Conservation (phyloP, 2,888 invertebrate genomes). For the Agonum fuliginosum region DNA sequence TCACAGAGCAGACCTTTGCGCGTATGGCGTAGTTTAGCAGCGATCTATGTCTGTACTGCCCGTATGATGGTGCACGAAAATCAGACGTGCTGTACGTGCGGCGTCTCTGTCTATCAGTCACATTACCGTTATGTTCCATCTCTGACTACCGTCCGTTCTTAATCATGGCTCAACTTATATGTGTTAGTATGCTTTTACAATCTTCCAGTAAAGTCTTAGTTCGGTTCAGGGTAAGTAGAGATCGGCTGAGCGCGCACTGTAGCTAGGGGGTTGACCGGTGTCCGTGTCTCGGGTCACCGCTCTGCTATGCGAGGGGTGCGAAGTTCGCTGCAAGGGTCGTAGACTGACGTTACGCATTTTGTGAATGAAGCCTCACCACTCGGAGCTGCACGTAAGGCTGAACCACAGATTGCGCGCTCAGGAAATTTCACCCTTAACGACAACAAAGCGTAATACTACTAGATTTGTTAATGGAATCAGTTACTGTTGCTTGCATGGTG, state of each 20-base stretch:
- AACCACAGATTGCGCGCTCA: slow-evolving; percentile 47
- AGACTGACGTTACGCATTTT: slow-evolving; percentile 65
- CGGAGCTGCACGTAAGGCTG: slow-evolving; percentile 59
- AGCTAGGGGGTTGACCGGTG: slow-evolving; percentile 58
- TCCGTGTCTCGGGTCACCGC: slow-evolving; percentile 2
- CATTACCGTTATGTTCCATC: not conserved
- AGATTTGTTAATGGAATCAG: slow-evolving; percentile 59
- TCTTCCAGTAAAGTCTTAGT: slow-evolving; percentile 65
- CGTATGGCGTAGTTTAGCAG: slow-evolving; percentile 64
- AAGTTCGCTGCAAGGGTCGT: slow-evolving; percentile 62
- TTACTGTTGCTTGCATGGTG: slow-evolving; percentile 51
- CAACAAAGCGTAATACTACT: slow-evolving; percentile 60
- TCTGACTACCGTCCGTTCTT: not conserved
- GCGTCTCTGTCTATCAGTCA: not conserved
- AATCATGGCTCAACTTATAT: slow-evolving; percentile 64
- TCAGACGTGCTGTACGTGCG: not conserved
- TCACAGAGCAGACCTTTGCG: slow-evolving; percentile 56
- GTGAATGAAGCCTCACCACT: slow-evolving; percentile 65
- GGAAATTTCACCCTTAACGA: slow-evolving; percentile 60
- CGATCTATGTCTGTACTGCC: slow-evolving; percentile 54
- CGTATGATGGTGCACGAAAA: slow-evolving; percentile 29
- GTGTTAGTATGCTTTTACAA: slow-evolving; percentile 68
- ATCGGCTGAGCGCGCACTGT: slow-evolving; percentile 63
- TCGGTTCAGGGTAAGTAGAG: slow-evolving; percentile 45
- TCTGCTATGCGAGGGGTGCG: not conserved